Percentiles rank a stretch among this genome's conserved stretches.
phyloP scores from a whole-genome alignment of 2,797 vertebrate species.

The Ambastaia sidthimunki region DNA sequence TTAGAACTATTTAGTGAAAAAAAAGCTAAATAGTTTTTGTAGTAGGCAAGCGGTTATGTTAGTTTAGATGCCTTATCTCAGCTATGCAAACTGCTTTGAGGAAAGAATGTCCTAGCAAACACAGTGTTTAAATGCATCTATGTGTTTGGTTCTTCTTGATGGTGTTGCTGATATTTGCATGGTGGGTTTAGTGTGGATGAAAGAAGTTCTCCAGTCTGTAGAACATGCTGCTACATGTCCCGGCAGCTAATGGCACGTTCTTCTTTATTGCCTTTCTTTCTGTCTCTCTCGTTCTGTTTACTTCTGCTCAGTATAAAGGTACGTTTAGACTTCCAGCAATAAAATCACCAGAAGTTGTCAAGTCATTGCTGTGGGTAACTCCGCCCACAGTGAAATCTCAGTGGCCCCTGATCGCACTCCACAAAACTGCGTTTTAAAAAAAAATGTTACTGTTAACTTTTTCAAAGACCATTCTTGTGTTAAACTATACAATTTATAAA shows the following conservation, averaged over 20 bases:
- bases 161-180: conserved; percentile 48
- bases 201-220: conserved; percentile 36
- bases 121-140: conserved; percentile 23
- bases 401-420: background rate
- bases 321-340: background rate
- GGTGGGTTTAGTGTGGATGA: conserved; percentile 42
- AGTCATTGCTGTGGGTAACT: too few relatives aligned
- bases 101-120: conserved; percentile 4
- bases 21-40: background rate
- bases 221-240: conserved; percentile 45
- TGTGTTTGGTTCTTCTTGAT: conserved; percentile 28
- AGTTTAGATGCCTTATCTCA: background rate
- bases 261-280: background rate
- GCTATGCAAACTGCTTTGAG: background rate
- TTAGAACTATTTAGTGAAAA: too few relatives aligned
- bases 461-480: too few relatives aligned
- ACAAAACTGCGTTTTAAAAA: background rate
- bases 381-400: background rate
- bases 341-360: background rate
- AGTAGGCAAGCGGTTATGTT: background rate
- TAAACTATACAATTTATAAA: too few relatives aligned
- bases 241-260: conserved; percentile 18
- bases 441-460: too few relatives aligned
- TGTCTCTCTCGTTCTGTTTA: background rate
- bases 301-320: background rate